Evolutionary conservation across 2,888 invertebrate genomes (phyloP).

Genomic region (Dinocampus coccinellae): DNA sequence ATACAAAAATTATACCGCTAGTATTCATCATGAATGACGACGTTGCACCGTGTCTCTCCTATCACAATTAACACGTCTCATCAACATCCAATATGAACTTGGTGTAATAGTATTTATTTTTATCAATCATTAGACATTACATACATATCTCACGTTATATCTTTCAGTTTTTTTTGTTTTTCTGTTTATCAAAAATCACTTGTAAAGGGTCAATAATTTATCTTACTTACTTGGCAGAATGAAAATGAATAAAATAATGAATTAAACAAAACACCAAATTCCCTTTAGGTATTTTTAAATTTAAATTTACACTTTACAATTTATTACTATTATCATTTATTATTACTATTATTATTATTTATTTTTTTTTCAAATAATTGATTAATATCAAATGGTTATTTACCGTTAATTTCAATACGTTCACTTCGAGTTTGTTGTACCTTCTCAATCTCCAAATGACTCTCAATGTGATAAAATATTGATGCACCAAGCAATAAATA

Average conservation of each 20-base stretch:
- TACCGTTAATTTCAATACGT: conserved; percentile 80
- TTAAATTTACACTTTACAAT: no score
- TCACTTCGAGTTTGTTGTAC: conserved; percentile 74
- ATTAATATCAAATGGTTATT: conserved; percentile 61
- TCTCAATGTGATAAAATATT: conserved; percentile 87
- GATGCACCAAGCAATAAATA: conserved; percentile 87
- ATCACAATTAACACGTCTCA: neutral
- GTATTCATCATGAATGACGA: conserved; percentile 22
- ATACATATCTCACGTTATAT: neutral
- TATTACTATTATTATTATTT: no score
- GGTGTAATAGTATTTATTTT: neutral
- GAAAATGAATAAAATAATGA: no score
- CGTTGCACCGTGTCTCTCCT: neutral
- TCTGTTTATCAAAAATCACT: no score
- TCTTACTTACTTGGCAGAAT: no score
- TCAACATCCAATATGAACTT: neutral
- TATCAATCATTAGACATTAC: conserved; percentile 13
- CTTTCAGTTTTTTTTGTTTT: no score
- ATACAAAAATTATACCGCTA: conserved; percentile 49
- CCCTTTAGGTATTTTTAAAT: no score
- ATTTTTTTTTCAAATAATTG: no score
- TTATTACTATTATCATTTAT: no score
- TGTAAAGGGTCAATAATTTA: no score
- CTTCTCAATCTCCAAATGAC: conserved; percentile 77
- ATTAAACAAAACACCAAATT: no score